These are phyloP conservation scores for Chydorus sphaericus DNA, from an alignment of 2,888 invertebrate species.

Conservation along the genomic window DNA sequence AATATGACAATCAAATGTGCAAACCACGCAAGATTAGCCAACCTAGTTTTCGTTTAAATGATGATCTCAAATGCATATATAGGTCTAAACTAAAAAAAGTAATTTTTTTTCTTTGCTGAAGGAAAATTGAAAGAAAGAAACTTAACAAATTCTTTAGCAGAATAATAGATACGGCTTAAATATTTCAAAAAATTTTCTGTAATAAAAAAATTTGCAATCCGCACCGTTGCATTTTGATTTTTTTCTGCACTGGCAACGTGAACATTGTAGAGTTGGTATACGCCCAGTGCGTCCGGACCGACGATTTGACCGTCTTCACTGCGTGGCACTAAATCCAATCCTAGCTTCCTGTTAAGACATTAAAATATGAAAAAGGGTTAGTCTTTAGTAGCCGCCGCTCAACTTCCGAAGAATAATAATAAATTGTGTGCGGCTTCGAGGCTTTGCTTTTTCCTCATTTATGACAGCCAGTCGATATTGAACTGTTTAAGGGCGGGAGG, in stretches of 20 bases:
- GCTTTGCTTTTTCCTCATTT: too few species aligned
- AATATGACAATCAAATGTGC: too few species aligned
- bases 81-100: neutral
- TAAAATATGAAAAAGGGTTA: neutral
- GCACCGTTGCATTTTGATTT: constrained; percentile 34
- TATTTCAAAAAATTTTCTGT: neutral
- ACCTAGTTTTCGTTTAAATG: too few species aligned
- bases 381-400: neutral
- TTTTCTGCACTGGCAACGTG: constrained; percentile 40
- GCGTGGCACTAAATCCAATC: constrained; percentile 79
- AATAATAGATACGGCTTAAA: neutral
- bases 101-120: neutral
- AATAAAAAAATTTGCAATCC: too few species aligned
- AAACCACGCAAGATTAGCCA: too few species aligned
- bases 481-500: too few species aligned
- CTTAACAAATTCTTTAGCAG: too few species aligned
- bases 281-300: constrained; percentile 74
- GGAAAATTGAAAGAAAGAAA: neutral
- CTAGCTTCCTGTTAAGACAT: constrained; percentile 58
- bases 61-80: too few species aligned
- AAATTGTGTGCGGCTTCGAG: too few species aligned
- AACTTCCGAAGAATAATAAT: neutral
- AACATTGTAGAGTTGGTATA: constrained; percentile 75
- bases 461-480: too few species aligned
- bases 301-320: constrained; percentile 79